Conservation (phyloP, 2,888 invertebrate genomes). For the Protophormia terraenovae region DNA sequence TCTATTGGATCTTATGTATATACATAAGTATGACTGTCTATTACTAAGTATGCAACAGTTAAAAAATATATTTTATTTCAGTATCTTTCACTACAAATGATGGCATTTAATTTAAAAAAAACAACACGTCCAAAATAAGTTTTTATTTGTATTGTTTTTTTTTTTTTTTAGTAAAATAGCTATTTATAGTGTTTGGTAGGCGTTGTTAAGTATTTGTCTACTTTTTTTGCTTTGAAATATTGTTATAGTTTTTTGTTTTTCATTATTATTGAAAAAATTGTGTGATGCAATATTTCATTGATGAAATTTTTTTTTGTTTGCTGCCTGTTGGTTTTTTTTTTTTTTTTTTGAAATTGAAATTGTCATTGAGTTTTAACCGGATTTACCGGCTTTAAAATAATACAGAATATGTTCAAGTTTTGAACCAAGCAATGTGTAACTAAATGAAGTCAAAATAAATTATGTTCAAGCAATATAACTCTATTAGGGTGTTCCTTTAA, state of each 20-base stretch:
- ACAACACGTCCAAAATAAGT: too few species aligned
- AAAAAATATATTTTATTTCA: background rate
- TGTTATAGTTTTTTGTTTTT: background rate
- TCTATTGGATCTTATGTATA: background rate
- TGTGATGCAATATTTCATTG: constrained; percentile 10
- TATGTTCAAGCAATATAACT: too few species aligned
- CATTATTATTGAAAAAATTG: background rate
- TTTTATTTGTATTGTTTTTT: too few species aligned
- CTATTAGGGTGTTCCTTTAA: too few species aligned
- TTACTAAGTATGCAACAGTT: constrained; percentile 30
- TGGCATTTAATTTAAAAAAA: background rate
- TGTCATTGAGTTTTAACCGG: constrained; percentile 47
- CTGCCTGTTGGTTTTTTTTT: constrained; percentile 23
- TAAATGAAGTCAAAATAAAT: constrained; percentile 6
- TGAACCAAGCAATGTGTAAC: background rate
- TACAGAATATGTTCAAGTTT: background rate
- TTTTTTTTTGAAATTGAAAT: background rate
- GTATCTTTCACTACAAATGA: background rate
- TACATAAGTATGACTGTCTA: background rate
- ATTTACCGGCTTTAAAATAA: constrained; percentile 44
- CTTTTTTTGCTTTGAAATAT: background rate
- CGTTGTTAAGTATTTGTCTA: background rate
- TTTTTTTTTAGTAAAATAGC: background rate
- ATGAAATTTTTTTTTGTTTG: background rate
- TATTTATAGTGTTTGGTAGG: background rate